Evolutionary conservation across 2,113 vertebrate species (phyloP).

Genomic region (Carassius gibelio): DNA sequence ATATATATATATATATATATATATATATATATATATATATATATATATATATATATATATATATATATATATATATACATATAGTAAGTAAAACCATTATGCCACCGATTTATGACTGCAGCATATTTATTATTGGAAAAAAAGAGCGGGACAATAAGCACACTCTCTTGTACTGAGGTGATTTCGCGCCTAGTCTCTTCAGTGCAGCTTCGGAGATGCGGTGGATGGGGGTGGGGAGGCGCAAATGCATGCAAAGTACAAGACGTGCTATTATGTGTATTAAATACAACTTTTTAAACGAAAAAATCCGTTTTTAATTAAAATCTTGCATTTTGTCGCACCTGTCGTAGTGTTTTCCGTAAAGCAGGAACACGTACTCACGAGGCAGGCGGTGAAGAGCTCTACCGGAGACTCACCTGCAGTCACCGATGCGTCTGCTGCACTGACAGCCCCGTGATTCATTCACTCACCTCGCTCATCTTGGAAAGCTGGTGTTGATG

Average conservation of each 20-base stretch:
- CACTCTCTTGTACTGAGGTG: neutral
- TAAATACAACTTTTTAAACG: neutral
- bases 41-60: no score
- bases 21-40: no score
- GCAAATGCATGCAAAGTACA: neutral
- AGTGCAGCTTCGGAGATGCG: conserved; percentile 59
- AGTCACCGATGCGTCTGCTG: conserved; percentile 17
- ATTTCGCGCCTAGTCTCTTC: neutral
- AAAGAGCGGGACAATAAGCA: no score
- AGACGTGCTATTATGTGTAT: neutral
- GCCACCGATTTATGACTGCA: no score
- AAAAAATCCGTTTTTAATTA: neutral
- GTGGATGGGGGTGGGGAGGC: conserved; percentile 31
- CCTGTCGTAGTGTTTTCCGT: neutral
- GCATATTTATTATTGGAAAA: no score
- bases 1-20: no score
- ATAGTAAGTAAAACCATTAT: no score
- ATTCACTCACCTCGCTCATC: conserved; percentile 76
- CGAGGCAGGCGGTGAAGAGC: neutral
- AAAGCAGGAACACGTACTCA: neutral
- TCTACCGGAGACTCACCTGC: conserved; percentile 24
- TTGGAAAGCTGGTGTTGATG: conserved; percentile 54
- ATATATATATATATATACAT: no score
- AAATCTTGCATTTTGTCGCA: neutral
- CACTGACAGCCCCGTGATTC: conserved; percentile 22